These are phyloP conservation scores for Crocuta crocuta DNA, from an alignment of 2,113 vertebrate genomes.

Conservation along the genomic window DNA sequence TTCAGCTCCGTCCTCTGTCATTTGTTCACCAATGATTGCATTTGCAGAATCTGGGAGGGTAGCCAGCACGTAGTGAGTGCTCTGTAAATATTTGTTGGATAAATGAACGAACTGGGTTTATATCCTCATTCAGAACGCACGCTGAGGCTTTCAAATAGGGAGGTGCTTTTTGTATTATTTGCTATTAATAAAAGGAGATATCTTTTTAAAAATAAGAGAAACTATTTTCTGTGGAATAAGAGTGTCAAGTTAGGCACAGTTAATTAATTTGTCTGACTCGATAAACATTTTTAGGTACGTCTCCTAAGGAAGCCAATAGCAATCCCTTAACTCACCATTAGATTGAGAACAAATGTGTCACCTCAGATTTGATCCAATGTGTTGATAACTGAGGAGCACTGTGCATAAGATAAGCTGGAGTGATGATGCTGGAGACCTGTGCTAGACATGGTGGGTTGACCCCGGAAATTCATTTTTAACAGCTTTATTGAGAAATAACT, in stretches of 20 bases:
- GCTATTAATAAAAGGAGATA: background rate
- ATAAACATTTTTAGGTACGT: background rate
- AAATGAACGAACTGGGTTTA: background rate
- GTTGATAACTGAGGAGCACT: background rate
- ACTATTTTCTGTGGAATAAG: background rate
- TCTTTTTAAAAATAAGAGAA: slow-evolving; percentile 16
- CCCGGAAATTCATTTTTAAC: background rate
- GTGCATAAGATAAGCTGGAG: background rate
- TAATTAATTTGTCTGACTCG: slow-evolving; percentile 13
- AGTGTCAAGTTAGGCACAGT: background rate
- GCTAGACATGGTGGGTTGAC: background rate
- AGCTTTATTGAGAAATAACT: background rate
- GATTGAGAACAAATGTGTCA: background rate
- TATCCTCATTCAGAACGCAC: background rate
- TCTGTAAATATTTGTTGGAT: background rate
- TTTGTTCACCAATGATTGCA: background rate
- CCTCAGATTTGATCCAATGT: background rate
- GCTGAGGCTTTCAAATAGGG: background rate
- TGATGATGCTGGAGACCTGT: background rate
- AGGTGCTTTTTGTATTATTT: background rate
- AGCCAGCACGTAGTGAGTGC: background rate
- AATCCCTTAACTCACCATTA: background rate
- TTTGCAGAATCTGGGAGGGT: background rate
- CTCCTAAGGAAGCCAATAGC: background rate
- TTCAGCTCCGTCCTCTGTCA: background rate